phyloP scores from a whole-genome alignment of 2,797 vertebrate genomes.

The Clangula hyemalis region DNA sequence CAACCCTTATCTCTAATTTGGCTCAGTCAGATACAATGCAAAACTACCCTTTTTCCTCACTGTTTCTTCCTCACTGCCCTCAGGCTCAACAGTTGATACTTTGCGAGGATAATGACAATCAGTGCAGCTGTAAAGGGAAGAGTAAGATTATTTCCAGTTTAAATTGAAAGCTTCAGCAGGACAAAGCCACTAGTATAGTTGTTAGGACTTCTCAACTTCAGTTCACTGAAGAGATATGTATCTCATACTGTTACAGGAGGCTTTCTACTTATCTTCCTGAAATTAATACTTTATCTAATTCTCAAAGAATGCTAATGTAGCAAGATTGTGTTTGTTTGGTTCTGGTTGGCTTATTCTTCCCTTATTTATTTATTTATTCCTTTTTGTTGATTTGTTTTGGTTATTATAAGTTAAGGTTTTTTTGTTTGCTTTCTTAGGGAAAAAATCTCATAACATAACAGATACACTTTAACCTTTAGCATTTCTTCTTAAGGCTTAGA shows the following conservation, averaged over 20 bases:
- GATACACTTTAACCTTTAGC: background rate
- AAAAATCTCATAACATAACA: background rate
- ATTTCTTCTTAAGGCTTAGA: background rate
- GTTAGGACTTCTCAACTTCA: background rate
- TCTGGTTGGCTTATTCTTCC: no score
- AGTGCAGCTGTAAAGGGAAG: background rate
- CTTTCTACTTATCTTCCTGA: background rate
- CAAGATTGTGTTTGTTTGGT: background rate
- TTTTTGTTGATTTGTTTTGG: background rate
- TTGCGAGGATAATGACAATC: background rate
- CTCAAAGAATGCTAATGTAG: background rate
- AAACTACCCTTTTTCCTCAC: background rate
- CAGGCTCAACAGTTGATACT: background rate
- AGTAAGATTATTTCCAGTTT: background rate
- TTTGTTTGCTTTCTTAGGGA: background rate
- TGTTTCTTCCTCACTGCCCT: background rate
- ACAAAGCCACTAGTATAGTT: background rate
- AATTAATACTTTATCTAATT: background rate
- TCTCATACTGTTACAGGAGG: background rate
- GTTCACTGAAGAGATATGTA: background rate
- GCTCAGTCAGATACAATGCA: background rate
- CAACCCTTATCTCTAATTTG: background rate
- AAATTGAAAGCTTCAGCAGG: background rate
- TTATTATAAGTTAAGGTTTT: background rate
- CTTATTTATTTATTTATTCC: background rate